Evolutionary conservation across 2,113 vertebrate genomes (phyloP).

Genomic region (Microcebus tavaratra): DNA sequence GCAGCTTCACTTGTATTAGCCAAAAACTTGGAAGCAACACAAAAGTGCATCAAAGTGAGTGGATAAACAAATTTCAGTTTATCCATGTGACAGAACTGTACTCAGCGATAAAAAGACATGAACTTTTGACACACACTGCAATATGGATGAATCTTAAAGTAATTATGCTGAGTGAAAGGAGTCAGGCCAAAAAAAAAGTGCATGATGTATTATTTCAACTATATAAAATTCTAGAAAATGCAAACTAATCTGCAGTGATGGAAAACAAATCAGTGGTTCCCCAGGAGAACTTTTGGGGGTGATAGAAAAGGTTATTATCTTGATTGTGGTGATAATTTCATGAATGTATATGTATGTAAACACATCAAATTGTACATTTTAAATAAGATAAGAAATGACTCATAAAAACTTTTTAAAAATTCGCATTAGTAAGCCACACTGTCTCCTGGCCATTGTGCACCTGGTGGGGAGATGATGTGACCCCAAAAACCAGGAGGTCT

Average conservation of each 20-base stretch:
- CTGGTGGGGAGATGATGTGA: background rate
- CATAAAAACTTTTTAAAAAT: background rate
- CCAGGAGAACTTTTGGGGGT: background rate
- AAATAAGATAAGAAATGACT: background rate
- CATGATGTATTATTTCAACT: background rate
- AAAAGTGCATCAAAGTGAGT: background rate
- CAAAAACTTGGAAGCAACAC: background rate
- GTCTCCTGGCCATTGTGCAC: rapidly evolving
- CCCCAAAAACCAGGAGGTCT: background rate
- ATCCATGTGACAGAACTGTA: rapidly evolving
- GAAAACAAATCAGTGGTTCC: background rate
- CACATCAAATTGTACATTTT: background rate
- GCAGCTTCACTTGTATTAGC: background rate
- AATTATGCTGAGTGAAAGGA: background rate
- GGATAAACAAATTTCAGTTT: rapidly evolving
- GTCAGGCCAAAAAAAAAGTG: background rate
- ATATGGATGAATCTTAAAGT: background rate
- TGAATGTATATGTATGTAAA: background rate
- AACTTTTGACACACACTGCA: background rate
- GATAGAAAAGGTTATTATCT: background rate
- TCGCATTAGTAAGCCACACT: background rate
- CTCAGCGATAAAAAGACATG: rapidly evolving
- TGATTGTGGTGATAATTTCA: background rate
- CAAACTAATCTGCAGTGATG: background rate
- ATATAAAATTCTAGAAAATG: background rate